Percentiles rank a stretch among this genome's conserved stretches.
These are phyloP conservation scores for Mycetomoellerius zeteki DNA, from an alignment of 1,140 invertebrate species.

Conservation along the genomic window DNA sequence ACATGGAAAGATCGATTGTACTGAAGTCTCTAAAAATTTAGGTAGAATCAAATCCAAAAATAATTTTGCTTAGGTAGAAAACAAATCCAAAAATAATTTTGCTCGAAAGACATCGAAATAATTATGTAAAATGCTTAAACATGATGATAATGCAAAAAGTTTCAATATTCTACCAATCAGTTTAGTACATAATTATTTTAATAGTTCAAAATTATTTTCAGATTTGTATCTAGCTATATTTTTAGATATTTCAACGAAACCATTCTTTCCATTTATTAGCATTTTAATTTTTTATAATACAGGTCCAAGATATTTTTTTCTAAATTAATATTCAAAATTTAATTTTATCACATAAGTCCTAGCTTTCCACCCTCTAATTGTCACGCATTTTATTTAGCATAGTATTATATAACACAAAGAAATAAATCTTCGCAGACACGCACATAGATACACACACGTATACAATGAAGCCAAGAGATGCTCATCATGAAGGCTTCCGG, in stretches of 20 bases:
- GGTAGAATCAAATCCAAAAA: too few relatives aligned
- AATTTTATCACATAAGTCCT: neutral
- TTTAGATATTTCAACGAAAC: too few relatives aligned
- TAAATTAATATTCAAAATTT: neutral
- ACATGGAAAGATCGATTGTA: too few relatives aligned
- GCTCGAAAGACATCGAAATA: too few relatives aligned
- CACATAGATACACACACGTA: neutral
- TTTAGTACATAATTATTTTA: too few relatives aligned
- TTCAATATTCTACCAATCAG: neutral
- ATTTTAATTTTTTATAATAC: neutral
- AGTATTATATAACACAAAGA: slow-evolving; percentile 40
- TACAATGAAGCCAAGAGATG: neutral
- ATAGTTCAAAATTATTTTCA: too few relatives aligned
- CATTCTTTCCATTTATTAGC: neutral
- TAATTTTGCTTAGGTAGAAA: too few relatives aligned
- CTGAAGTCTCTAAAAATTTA: too few relatives aligned
- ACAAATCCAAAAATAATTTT: too few relatives aligned
- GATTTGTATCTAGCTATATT: too few relatives aligned
- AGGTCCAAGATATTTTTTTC: neutral
- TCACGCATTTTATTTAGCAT: slow-evolving; percentile 17
- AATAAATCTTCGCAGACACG: slow-evolving; percentile 16
- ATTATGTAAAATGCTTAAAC: too few relatives aligned
- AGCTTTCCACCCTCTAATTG: slow-evolving; percentile 7
- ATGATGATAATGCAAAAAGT: too few relatives aligned
- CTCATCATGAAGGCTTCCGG: neutral